Base-by-base conservation (phyloP, 2,888 invertebrate species). In the Campoplex nolae region DNA sequence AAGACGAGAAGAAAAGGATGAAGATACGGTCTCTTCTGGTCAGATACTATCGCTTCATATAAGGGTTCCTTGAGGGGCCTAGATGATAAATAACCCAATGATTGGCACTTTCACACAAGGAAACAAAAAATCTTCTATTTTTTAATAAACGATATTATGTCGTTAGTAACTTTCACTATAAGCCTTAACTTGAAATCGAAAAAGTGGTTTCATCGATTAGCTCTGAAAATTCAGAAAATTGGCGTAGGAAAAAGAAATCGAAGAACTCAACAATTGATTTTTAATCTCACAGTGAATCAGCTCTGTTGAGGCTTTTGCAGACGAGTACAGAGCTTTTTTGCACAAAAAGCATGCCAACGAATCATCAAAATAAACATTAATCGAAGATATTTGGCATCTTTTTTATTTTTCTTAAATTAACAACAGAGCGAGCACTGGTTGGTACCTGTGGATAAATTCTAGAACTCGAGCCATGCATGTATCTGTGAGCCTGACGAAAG, bases 1-100 rank as follows among this genome's bases (percentile, higher is more conserved):
- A 71, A 56, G 83, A 79, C 76, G 85, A 75, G 87, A 88, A 84
- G 85, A 87, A 86, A 65, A 87, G 77, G 84, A 82, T 71, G 86
- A 83, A 58, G 83, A 78, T 87, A 74, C 32, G 38, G 42, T 54
- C 77, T 73, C 18, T 70, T 42, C 62, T 78, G 78, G 75, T 82
- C 82, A 75, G 78, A 54, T 78, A 74, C 42, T 42, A 35, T 68
- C 58, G 58, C 54, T 74, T 48, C 13, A n/a, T 78, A 23, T 78
- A 23, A 38, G 38, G 74, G 38, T 51, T 67, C 58, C 32, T 68
- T 16, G 28, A 28, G 35, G 35, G 77, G 83, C 65, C 80, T 80
- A 74, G 65, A 73, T 71, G 56, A 73, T 28, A 75, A 51, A 62
- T 18, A 28, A 6, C 11, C 35, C 77, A 42, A 42, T 78, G 11